Base-by-base conservation (phyloP, 1,140 invertebrate species). In the Mya arenaria region DNA sequence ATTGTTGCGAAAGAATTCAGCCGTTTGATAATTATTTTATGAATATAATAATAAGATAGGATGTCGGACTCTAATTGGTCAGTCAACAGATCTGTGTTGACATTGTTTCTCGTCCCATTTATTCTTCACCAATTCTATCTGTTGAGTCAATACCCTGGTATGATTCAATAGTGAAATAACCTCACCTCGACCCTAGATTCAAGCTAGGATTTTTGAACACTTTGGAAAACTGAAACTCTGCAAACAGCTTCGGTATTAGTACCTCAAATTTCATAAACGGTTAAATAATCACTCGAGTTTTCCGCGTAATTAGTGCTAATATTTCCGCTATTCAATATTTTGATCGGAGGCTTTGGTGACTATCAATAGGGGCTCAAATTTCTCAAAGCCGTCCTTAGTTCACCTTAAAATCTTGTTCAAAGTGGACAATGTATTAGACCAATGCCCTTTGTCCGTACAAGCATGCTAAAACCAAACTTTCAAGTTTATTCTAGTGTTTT, bases 281-380 rank as follows among this genome's bases (percentile, higher is more conserved):
- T 75, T 75, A 75, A 75, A 75, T 75, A 36, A 75, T 75, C 73
- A 75, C 73, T 75, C 23, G 52, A 74, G 62, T 28, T 25, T n/a
- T 36, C 30, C 36, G 41, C 34, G 37, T 28, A 62, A 62, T 74
- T 74, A 39, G 17, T 30, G 36, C 19, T 62, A 63, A 62, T 75
- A 65, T 56, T 74, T 65, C 58, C 58, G n/a, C n/a, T n/a, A n/a
- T n/a, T n/a, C n/a, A n/a, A n/a, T n/a, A n/a, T n/a, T n/a, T n/a
- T n/a, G n/a, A n/a, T n/a, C n/a, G n/a, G n/a, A n/a, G n/a, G n/a
- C n/a, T n/a, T n/a, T n/a, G n/a, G n/a, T n/a, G n/a, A n/a, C n/a
- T n/a, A n/a, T n/a, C n/a, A n/a, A n/a, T n/a, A n/a, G n/a, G n/a
- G n/a, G n/a, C n/a, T n/a, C n/a, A n/a, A n/a, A n/a, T n/a, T n/a